Conservation (phyloP, 1,140 invertebrate genomes). For the Brachionus manjavacas region DNA sequence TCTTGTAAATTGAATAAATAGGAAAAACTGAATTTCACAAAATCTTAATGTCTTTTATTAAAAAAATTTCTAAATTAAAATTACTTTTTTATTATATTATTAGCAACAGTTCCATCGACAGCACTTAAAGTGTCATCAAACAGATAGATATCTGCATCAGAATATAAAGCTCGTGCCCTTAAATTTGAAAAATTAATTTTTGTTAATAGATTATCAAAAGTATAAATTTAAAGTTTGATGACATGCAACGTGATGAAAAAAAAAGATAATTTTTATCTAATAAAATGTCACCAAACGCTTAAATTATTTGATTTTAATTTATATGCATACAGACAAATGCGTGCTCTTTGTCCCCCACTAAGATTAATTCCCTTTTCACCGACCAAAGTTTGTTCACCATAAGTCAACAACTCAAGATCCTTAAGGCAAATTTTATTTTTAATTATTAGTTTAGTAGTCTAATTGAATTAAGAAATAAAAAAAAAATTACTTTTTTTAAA, state of each 20-base stretch:
- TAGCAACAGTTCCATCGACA: constrained; percentile 74
- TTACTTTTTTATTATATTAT: constrained; percentile 66
- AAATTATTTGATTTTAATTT: not conserved
- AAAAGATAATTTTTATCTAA: not conserved
- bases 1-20: no score
- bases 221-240: not conserved
- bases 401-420: constrained; percentile 72
- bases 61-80: not conserved
- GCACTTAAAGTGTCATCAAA: constrained; percentile 77
- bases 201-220: not conserved
- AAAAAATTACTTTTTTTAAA: not conserved
- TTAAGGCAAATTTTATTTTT: constrained; percentile 27
- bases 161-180: constrained; percentile 68
- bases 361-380: constrained; percentile 77
- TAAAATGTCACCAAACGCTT: not conserved
- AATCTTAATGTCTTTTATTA: no score
- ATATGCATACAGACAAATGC: constrained; percentile 64
- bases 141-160: constrained; percentile 72
- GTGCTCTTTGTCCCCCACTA: constrained; percentile 82
- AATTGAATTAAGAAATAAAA: not conserved
- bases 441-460: not conserved
- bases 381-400: constrained; percentile 78
- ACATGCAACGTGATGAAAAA: not conserved
- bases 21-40: no score
- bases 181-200: not conserved